Evolutionary conservation across 1,140 invertebrate species (phyloP).

Genomic region (Drosophila pandora): DNA sequence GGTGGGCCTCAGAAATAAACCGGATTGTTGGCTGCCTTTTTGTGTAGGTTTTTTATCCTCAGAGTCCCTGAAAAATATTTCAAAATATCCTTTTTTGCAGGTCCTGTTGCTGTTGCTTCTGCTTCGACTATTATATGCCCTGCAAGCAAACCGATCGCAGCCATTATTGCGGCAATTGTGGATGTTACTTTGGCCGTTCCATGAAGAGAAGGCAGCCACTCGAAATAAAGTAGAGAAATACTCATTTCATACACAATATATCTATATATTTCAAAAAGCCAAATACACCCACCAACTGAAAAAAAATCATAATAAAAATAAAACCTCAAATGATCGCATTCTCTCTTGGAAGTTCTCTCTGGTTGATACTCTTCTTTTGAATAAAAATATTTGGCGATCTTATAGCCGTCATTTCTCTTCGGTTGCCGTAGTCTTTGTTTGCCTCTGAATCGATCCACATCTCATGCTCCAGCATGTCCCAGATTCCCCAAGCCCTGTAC

Average conservation of each 20-base stretch:
- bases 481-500: slow-evolving; percentile 62
- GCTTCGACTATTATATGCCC: slow-evolving; percentile 67
- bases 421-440: slow-evolving; percentile 38
- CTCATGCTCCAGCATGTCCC: slow-evolving; percentile 33
- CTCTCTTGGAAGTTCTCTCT: slow-evolving; percentile 7
- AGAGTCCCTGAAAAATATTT: neutral
- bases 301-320: slow-evolving; percentile 31
- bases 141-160: slow-evolving; percentile 79
- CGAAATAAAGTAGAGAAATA: slow-evolving; percentile 43
- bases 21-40: slow-evolving; percentile 77
- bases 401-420: slow-evolving; percentile 9
- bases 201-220: slow-evolving; percentile 65
- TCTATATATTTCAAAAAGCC: neutral
- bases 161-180: slow-evolving; percentile 79
- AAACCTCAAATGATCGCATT: slow-evolving; percentile 15
- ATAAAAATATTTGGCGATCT: neutral
- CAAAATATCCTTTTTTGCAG: slow-evolving; percentile 31
- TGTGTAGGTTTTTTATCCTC: slow-evolving; percentile 52
- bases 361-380: neutral
- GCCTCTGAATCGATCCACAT: slow-evolving; percentile 35
- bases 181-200: slow-evolving; percentile 76
- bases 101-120: slow-evolving; percentile 75
- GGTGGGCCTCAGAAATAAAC: slow-evolving; percentile 76
- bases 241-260: neutral
- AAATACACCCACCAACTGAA: slow-evolving; percentile 23